These are phyloP conservation scores for Sycophaga agraensis DNA, from an alignment of 1,140 invertebrate species.

Conservation along the genomic window DNA sequence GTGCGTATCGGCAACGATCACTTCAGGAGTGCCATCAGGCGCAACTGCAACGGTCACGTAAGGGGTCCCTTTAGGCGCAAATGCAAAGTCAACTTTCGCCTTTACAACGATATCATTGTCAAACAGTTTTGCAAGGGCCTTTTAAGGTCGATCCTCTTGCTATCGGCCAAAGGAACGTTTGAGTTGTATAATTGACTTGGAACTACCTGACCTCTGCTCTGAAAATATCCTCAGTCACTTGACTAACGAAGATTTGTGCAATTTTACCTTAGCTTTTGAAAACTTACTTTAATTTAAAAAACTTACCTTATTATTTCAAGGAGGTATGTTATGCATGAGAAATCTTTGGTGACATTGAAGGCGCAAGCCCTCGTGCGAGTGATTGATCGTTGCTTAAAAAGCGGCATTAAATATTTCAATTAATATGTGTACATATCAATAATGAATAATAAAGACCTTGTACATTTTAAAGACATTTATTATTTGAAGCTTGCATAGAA, in stretches of 20 bases:
- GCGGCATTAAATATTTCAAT: no score
- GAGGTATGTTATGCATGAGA: no score
- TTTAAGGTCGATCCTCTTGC: conserved; percentile 4
- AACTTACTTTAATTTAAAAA: background rate
- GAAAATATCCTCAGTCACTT: conserved; percentile 19
- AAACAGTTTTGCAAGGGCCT: conserved; percentile 19
- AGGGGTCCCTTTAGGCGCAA: background rate
- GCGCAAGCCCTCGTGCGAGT: no score
- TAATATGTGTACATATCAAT: no score
- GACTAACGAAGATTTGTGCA: conserved; percentile 22
- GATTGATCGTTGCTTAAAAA: no score
- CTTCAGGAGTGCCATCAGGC: background rate
- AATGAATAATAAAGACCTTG: no score
- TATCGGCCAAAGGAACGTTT: conserved; percentile 7
- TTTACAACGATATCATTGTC: conserved; percentile 16
- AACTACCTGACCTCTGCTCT: conserved; percentile 12
- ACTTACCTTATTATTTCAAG: no score
- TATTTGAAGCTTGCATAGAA: conserved; percentile 11
- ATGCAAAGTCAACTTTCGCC: background rate
- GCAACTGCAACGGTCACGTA: background rate
- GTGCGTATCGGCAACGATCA: conserved; percentile 7
- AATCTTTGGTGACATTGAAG: no score
- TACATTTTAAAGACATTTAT: conserved; percentile 28
- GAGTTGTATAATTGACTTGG: background rate
- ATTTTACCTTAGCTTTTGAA: conserved; percentile 24